These are phyloP conservation scores for Sweltsa coloradensis DNA, from an alignment of 1,140 invertebrate genomes.

Conservation along the genomic window DNA sequence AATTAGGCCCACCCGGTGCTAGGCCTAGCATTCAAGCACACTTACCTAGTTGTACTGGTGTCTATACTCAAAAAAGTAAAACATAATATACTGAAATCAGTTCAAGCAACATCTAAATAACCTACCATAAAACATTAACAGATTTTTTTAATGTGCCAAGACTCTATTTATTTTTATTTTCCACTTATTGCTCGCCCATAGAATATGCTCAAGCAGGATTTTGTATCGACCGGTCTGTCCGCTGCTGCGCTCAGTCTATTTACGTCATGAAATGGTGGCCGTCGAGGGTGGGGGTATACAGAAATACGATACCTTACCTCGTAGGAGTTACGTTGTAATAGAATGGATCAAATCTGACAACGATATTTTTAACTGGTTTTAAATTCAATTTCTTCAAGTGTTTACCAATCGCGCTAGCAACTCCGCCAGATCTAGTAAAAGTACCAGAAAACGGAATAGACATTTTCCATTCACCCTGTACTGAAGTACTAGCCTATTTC, in stretches of 20 bases:
- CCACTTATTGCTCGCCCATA: background rate
- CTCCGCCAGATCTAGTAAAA: slow-evolving; percentile 41
- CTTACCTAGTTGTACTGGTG: too few species aligned
- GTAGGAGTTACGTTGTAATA: slow-evolving; percentile 47
- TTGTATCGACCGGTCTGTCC: too few species aligned
- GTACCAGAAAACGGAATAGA: slow-evolving; percentile 55
- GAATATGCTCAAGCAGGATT: too few species aligned
- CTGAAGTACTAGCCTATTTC: too few species aligned
- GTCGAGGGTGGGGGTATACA: too few species aligned
- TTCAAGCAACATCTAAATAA: too few species aligned
- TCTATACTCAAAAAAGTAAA: too few species aligned
- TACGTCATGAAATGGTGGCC: too few species aligned
- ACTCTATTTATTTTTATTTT: background rate
- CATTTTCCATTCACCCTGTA: slow-evolving; percentile 43
- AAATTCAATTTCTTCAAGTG: slow-evolving; percentile 57
- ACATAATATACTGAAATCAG: too few species aligned
- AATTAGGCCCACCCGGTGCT: too few species aligned
- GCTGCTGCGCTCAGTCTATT: too few species aligned
- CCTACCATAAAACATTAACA: background rate
- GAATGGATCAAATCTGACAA: slow-evolving; percentile 75
- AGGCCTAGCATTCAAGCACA: too few species aligned
- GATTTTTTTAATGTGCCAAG: background rate
- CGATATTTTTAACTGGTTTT: slow-evolving; percentile 63
- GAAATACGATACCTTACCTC: slow-evolving; percentile 63
- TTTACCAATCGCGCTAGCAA: slow-evolving; percentile 51